Percentiles rank a stretch among this genome's conserved stretches.
phyloP scores from a whole-genome alignment of 2,113 vertebrate species.

The Grammomys surdaster region DNA sequence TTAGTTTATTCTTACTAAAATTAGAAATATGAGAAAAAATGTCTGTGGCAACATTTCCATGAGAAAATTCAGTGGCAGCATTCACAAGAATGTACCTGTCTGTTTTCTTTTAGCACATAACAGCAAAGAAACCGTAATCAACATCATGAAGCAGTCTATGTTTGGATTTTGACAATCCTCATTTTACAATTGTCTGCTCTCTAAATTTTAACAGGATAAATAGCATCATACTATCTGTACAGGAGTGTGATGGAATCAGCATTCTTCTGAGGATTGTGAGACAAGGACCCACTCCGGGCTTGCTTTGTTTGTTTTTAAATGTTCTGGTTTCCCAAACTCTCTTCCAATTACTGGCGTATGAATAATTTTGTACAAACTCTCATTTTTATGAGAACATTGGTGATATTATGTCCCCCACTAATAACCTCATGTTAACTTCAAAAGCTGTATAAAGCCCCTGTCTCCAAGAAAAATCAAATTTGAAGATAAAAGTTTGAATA shows the following conservation, averaged over 20 bases:
- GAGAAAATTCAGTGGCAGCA: not conserved
- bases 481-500: not conserved
- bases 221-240: not conserved
- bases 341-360: no score
- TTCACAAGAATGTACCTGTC: not conserved
- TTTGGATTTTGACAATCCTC: not conserved
- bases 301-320: not conserved
- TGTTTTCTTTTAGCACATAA: not conserved
- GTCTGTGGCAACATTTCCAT: not conserved
- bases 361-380: not conserved
- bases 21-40: not conserved
- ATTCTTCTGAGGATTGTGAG: not conserved
- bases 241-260: not conserved
- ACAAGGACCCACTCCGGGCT: not conserved
- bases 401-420: not conserved
- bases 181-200: slow-evolving; percentile 16
- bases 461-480: not conserved
- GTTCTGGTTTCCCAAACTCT: not conserved
- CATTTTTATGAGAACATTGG: not conserved
- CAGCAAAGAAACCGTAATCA: not conserved
- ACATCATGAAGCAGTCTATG: not conserved
- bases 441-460: not conserved
- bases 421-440: not conserved
- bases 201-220: not conserved
- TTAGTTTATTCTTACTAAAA: slow-evolving; percentile 26